Evolutionary conservation across 2,797 vertebrate genomes (phyloP).

Genomic region (Ambastaia sidthimunki): DNA sequence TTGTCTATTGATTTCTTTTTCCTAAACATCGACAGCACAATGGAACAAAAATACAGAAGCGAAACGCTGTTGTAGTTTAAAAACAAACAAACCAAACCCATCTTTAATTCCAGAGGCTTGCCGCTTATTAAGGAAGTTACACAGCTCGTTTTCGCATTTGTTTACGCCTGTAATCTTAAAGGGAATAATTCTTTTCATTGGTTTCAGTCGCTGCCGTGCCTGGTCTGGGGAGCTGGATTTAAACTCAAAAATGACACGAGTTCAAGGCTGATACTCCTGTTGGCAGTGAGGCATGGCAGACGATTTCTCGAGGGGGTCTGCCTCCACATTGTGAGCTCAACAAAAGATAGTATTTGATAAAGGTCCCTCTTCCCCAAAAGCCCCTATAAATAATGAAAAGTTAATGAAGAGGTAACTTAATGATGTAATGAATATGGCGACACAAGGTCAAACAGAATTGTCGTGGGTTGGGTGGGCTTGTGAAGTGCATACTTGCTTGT

Average conservation of each 20-base stretch:
- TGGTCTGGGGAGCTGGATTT: constrained; percentile 47
- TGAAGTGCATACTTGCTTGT: constrained; percentile 42
- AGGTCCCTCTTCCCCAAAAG: constrained; percentile 62
- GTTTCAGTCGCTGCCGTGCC: constrained; percentile 20
- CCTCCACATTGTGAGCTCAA: constrained; percentile 63
- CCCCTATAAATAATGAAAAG: constrained; percentile 86
- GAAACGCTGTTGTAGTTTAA: constrained; percentile 30
- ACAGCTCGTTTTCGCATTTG: constrained; percentile 20
- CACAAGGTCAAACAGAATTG: constrained; percentile 78
- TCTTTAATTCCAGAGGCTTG: constrained; percentile 38
- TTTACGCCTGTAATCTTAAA: constrained; percentile 35
- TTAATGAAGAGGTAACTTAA: constrained; percentile 89
- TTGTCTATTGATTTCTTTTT: constrained; percentile 58
- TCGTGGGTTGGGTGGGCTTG: constrained; percentile 55
- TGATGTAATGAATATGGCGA: constrained; percentile 87
- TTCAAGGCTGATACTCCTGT: constrained; percentile 56
- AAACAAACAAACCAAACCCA: constrained; percentile 45
- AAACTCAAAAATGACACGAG: constrained; percentile 51
- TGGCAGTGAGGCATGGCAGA: constrained; percentile 55
- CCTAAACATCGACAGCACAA: constrained; percentile 47
- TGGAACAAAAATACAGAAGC: constrained; percentile 38
- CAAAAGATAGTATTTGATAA: constrained; percentile 72
- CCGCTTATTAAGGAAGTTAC: constrained; percentile 31
- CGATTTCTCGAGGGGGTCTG: constrained; percentile 52
- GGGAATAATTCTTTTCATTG: constrained; percentile 15